phyloP scores from a whole-genome alignment of 2,888 invertebrate species.

The Perizoma affinitatum region DNA sequence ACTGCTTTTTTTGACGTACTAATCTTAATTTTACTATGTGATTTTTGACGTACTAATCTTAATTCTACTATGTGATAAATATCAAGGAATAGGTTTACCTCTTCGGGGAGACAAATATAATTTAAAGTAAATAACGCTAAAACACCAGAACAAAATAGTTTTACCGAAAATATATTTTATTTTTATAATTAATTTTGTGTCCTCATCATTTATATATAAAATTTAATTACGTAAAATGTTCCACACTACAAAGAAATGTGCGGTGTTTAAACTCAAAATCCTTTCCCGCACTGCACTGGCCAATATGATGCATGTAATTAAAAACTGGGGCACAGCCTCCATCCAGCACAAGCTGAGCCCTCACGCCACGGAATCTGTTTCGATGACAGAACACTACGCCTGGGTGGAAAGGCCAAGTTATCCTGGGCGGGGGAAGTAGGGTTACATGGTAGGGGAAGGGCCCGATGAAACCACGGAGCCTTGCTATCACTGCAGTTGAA shows the following conservation, averaged over 20 bases:
- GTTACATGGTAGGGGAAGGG: slow-evolving; percentile 38
- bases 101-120: too few relatives aligned
- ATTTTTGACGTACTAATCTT: too few relatives aligned
- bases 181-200: too few relatives aligned
- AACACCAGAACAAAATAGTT: too few relatives aligned
- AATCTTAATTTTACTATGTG: too few relatives aligned
- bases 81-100: too few relatives aligned
- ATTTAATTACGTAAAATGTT: slow-evolving; percentile 15
- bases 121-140: too few relatives aligned
- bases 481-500: slow-evolving; percentile 58
- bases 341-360: slow-evolving; percentile 46
- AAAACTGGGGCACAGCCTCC: slow-evolving; percentile 69
- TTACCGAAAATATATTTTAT: too few relatives aligned
- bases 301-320: slow-evolving; percentile 77
- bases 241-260: slow-evolving; percentile 26
- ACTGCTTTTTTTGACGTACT: too few relatives aligned
- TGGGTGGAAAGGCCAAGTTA: slow-evolving; percentile 26
- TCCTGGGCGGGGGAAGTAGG: slow-evolving; percentile 32
- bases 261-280: slow-evolving; percentile 56
- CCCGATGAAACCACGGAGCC: slow-evolving; percentile 61
- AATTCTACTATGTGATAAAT: too few relatives aligned
- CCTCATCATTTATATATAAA: slow-evolving; percentile 1
- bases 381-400: background rate
- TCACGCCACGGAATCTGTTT: slow-evolving; percentile 2
- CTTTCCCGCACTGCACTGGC: slow-evolving; percentile 68